Conservation (phyloP, 1,140 invertebrate genomes). For the Procambarus virginalis region DNA sequence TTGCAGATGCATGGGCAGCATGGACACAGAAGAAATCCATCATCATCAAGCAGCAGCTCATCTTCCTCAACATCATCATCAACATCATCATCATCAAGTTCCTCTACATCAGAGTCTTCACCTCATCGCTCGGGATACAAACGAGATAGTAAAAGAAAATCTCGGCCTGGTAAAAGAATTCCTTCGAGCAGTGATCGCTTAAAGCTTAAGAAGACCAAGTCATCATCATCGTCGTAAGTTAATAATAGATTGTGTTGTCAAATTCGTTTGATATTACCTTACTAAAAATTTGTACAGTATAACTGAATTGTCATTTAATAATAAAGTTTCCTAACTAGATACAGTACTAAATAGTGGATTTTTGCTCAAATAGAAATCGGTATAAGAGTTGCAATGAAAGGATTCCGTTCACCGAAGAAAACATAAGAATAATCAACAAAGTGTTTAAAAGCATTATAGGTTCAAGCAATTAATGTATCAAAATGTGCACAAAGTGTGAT, state of each 20-base stretch:
- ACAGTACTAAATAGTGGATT: too few species aligned
- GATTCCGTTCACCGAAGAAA: too few species aligned
- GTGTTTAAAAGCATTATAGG: too few species aligned
- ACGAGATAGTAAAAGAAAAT: conserved; percentile 32
- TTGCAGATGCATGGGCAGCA: conserved; percentile 44
- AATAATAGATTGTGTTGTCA: background rate
- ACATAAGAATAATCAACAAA: too few species aligned
- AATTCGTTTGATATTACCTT: background rate
- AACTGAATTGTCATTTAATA: too few species aligned
- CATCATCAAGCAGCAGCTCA: conserved; percentile 42
- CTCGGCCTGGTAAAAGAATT: conserved; percentile 31
- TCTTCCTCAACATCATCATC: conserved; percentile 53
- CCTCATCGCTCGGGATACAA: conserved; percentile 49
- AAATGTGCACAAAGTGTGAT: too few species aligned
- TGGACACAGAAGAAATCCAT: conserved; percentile 33
- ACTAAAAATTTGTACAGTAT: too few species aligned
- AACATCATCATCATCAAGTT: conserved; percentile 40
- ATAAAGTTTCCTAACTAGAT: too few species aligned
- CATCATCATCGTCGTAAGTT: conserved; percentile 45
- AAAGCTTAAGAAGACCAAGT: conserved; percentile 47
- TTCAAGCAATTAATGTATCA: too few species aligned
- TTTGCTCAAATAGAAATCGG: too few species aligned
- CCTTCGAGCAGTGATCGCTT: conserved; percentile 16
- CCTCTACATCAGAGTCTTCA: conserved; percentile 42
- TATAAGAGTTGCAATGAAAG: too few species aligned